These are phyloP conservation scores for Poeciliopsis retropinna DNA, from an alignment of 2,113 vertebrate species.

Conservation along the genomic window DNA sequence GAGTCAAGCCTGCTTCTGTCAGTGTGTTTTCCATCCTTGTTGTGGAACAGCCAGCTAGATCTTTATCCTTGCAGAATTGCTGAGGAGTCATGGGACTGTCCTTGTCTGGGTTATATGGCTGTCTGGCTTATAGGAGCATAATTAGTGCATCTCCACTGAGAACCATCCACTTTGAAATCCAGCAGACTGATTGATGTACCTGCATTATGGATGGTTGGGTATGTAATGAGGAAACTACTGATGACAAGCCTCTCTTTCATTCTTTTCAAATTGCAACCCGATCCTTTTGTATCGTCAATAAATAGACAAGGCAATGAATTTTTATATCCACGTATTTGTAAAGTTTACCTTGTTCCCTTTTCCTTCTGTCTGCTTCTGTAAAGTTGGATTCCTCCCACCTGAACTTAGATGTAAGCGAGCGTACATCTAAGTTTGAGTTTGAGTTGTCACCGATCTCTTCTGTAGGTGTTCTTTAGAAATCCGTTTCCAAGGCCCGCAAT, in stretches of 20 bases:
- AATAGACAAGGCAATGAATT: not conserved
- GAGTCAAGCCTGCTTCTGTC: not conserved
- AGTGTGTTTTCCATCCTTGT: not conserved
- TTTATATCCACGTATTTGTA: not conserved
- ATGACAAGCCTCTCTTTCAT: not conserved
- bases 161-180: too few species aligned
- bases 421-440: constrained; percentile 1
- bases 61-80: not conserved
- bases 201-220: not conserved
- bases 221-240: not conserved
- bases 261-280: not conserved
- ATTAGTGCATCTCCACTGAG: too few species aligned
- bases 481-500: not conserved
- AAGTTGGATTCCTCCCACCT: not conserved
- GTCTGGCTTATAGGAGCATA: too few species aligned
- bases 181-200: not conserved
- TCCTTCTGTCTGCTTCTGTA: not conserved
- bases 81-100: not conserved
- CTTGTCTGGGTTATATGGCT: not conserved
- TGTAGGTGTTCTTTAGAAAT: constrained; percentile 37
- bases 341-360: not conserved
- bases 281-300: not conserved
- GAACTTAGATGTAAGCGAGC: constrained; percentile 19
- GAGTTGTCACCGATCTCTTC: constrained; percentile 32
- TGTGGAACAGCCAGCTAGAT: not conserved